Conservation (phyloP, 2,797 vertebrate species). For the Aphelocoma californica region DNA sequence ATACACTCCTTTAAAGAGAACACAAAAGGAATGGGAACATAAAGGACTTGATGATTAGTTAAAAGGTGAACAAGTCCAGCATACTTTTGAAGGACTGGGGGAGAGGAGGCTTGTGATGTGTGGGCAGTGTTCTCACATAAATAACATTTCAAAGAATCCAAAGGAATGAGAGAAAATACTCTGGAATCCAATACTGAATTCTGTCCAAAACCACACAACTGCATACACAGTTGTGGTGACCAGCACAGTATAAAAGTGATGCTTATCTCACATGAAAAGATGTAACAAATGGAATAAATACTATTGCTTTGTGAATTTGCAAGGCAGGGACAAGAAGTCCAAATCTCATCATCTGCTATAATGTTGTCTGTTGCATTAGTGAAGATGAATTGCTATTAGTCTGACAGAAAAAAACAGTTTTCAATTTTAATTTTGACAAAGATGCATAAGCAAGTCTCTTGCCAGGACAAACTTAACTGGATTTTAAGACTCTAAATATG, state of each 20-base stretch:
- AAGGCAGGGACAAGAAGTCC: not conserved
- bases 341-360: not conserved
- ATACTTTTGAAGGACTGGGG: not conserved
- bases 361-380: not conserved
- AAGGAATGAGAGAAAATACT: not conserved
- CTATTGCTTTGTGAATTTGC: not conserved
- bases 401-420: not conserved
- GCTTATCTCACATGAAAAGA: not conserved
- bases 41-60: not conserved
- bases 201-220: not conserved
- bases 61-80: not conserved
- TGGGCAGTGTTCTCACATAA: conserved; percentile 18
- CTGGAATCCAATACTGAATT: not conserved
- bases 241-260: not conserved
- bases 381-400: not conserved
- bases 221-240: not conserved
- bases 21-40: not conserved
- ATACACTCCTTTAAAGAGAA: not conserved
- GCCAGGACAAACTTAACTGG: not conserved
- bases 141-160: conserved; percentile 27
- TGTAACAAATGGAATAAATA: not conserved
- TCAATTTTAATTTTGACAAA: not conserved
- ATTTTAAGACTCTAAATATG: not conserved
- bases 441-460: not conserved
- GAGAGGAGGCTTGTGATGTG: not conserved